phyloP scores from a whole-genome alignment of 2,888 invertebrate genomes.

The Sylvicola cinctus region DNA sequence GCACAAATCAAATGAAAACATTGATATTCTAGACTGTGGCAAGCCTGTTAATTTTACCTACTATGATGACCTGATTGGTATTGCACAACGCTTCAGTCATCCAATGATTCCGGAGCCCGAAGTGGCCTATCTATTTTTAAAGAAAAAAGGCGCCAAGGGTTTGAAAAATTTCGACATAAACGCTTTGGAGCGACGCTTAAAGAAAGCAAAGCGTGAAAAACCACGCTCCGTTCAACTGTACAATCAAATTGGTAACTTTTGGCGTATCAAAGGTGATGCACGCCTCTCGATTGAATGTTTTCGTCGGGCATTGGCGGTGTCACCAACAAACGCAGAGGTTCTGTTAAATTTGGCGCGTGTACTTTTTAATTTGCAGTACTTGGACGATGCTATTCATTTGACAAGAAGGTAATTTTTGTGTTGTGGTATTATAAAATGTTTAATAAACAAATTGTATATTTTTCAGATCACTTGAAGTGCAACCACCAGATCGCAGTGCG shows the following conservation, averaged over 20 bases:
- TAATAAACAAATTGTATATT: background rate
- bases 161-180: constrained; percentile 52
- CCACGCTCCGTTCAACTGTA: constrained; percentile 67
- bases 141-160: constrained; percentile 28
- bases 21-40: constrained; percentile 58
- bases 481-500: constrained; percentile 64
- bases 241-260: constrained; percentile 82
- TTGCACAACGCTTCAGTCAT: constrained; percentile 63
- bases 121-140: constrained; percentile 53
- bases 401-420: constrained; percentile 34
- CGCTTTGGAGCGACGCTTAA: constrained; percentile 48
- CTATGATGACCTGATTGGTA: constrained; percentile 72
- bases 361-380: constrained; percentile 64
- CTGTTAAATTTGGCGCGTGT: constrained; percentile 68
- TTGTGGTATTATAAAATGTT: background rate
- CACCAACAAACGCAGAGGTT: constrained; percentile 73
- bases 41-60: constrained; percentile 74
- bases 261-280: constrained; percentile 76
- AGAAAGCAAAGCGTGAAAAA: constrained; percentile 63
- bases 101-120: constrained; percentile 71
- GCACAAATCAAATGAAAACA: constrained; percentile 24
- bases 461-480: constrained; percentile 49
- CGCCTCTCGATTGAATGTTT: constrained; percentile 77
- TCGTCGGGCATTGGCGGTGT: constrained; percentile 61
- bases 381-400: constrained; percentile 77